Percentiles rank a stretch among this genome's conserved stretches.
Evolutionary conservation across 1,140 invertebrate genomes (phyloP).

Genomic region (Diploscapter pachys): DNA sequence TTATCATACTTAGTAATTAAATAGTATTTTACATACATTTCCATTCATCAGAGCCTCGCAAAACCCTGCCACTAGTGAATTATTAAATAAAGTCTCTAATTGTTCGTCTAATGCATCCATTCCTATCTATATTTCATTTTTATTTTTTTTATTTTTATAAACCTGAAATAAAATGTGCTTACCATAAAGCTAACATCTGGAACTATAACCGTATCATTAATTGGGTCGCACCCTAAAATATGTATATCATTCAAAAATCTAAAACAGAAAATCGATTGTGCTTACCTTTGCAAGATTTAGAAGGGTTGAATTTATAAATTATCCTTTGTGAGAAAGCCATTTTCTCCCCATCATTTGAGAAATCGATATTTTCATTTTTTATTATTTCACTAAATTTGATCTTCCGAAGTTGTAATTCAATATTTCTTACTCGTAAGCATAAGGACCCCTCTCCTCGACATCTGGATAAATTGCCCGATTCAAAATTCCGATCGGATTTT

Average conservation of each 20-base stretch:
- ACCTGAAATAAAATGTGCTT: too few relatives aligned
- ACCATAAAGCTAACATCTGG: slow-evolving; percentile 22
- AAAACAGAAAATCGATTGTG: too few relatives aligned
- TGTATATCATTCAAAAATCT: too few relatives aligned
- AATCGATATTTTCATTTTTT: slow-evolving; percentile 13
- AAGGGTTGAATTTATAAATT: slow-evolving; percentile 21
- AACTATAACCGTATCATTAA: slow-evolving; percentile 24
- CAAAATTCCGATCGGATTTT: slow-evolving; percentile 31
- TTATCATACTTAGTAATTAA: too few relatives aligned
- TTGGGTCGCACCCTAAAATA: slow-evolving; percentile 15
- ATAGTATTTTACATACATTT: too few relatives aligned
- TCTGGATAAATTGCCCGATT: slow-evolving; percentile 29
- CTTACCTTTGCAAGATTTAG: slow-evolving; percentile 12
- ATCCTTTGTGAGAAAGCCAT: slow-evolving; percentile 19
- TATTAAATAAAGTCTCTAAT: too few relatives aligned
- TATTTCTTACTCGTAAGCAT: slow-evolving; percentile 28
- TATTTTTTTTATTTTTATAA: too few relatives aligned
- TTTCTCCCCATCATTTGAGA: slow-evolving; percentile 11
- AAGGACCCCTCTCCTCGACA: slow-evolving; percentile 31
- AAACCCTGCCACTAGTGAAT: too few relatives aligned
- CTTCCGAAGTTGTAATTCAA: background rate
- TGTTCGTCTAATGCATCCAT: background rate
- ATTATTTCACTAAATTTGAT: slow-evolving; percentile 19
- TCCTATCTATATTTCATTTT: slow-evolving; percentile 7
- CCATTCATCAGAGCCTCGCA: too few relatives aligned